Conservation (phyloP, 2,113 vertebrate genomes). For the Carollia perspicillata region DNA sequence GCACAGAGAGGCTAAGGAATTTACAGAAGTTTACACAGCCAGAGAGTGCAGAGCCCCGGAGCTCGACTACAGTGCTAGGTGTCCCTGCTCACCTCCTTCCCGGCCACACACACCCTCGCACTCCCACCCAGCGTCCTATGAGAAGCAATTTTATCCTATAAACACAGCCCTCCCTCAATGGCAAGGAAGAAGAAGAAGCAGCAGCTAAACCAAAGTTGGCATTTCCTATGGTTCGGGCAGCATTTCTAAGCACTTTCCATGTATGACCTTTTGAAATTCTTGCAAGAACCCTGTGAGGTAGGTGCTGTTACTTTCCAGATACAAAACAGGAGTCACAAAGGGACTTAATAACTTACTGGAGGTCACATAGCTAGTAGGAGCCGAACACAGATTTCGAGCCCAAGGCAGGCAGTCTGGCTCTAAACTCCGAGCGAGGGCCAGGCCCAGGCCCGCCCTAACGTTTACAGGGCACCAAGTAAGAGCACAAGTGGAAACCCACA, state of each 20-base stretch:
- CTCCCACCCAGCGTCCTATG: fast-evolving
- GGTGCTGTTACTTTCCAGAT: neutral
- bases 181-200: too few species aligned
- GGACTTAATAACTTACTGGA: neutral
- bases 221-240: neutral
- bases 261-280: neutral
- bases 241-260: neutral
- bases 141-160: neutral
- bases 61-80: fast-evolving
- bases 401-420: neutral
- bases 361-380: neutral
- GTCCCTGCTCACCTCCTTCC: neutral
- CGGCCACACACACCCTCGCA: neutral
- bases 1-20: neutral
- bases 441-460: neutral
- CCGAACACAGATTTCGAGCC: neutral
- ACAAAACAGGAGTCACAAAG: neutral
- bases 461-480: fast-evolving
- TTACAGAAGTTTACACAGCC: neutral
- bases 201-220: neutral
- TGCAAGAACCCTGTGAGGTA: neutral
- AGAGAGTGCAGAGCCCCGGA: neutral
- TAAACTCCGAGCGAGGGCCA: neutral
- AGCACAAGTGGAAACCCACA: neutral
- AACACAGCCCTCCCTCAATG: neutral